Conservation (phyloP, 2,888 invertebrate genomes). For the Lepeophtheirus nordmannii region DNA sequence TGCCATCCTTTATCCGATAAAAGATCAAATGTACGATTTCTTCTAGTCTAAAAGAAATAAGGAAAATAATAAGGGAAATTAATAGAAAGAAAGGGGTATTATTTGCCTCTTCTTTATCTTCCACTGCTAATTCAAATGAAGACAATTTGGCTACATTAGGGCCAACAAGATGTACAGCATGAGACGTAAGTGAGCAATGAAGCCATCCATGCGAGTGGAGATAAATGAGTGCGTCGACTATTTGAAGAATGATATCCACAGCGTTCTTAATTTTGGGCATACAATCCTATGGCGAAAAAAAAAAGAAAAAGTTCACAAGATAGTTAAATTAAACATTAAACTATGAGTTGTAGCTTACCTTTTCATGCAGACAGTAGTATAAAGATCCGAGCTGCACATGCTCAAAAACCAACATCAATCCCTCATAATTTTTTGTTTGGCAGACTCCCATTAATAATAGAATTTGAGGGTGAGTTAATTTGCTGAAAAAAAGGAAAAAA, state of each 20-base stretch:
- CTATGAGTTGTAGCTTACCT: constrained; percentile 28
- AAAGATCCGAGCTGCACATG: constrained; percentile 35
- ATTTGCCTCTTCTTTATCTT: constrained; percentile 26
- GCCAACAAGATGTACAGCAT: constrained; percentile 35
- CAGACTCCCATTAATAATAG: constrained; percentile 37
- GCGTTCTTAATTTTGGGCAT: constrained; percentile 26
- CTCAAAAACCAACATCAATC: constrained; percentile 36
- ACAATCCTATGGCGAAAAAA: constrained; percentile 24
- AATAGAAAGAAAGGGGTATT: background rate
- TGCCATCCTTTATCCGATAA: constrained; percentile 19
- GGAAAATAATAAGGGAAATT: background rate
- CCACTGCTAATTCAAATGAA: constrained; percentile 36
- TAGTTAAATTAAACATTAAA: background rate
- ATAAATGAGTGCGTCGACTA: constrained; percentile 36
- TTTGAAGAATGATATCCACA: constrained; percentile 32
- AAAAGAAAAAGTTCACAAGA: constrained; percentile 3
- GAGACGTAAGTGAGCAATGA: constrained; percentile 37
- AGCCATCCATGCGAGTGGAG: constrained; percentile 35
- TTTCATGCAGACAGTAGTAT: constrained; percentile 34
- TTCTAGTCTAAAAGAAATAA: constrained; percentile 26
- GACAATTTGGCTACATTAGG: constrained; percentile 35
- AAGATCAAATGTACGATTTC: constrained; percentile 25
- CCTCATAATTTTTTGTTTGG: constrained; percentile 33
- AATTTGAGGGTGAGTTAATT: constrained; percentile 34
- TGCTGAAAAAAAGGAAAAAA: constrained; percentile 25